Conservation (phyloP, 2,797 vertebrate genomes). For the Rhynchotus rufescens region DNA sequence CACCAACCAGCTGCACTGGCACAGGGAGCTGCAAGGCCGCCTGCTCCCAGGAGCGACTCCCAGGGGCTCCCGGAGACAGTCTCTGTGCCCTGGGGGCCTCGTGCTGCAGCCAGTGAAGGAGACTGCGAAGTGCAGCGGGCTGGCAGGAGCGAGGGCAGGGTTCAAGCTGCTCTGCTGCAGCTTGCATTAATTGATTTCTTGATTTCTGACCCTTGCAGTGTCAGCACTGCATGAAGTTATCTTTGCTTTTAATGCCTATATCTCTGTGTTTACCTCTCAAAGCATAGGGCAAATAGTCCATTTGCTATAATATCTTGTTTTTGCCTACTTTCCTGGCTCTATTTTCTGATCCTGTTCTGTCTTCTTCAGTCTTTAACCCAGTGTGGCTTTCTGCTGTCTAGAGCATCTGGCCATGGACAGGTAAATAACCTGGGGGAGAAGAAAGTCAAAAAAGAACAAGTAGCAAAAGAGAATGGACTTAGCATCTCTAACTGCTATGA, state of each 20-base stretch:
- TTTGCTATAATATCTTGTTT: background rate
- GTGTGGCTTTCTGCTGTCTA: slow-evolving; percentile 61
- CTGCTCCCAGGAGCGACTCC: background rate
- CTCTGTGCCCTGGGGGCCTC: background rate
- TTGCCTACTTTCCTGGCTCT: background rate
- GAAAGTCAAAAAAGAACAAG: background rate
- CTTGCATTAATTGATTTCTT: background rate
- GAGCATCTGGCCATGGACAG: slow-evolving; percentile 56
- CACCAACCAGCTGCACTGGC: background rate
- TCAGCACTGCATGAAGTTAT: background rate
- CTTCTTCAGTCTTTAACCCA: slow-evolving; percentile 50
- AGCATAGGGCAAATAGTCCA: background rate
- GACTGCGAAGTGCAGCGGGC: background rate
- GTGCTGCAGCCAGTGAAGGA: background rate
- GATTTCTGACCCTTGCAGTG: background rate
- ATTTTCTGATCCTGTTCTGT: slow-evolving; percentile 52
- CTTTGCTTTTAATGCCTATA: background rate
- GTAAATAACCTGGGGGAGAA: slow-evolving; percentile 48
- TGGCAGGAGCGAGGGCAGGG: background rate
- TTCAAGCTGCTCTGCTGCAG: background rate
- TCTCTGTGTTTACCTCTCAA: background rate
- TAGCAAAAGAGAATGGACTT: background rate
- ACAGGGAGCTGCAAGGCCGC: background rate
- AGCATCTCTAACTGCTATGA: background rate
- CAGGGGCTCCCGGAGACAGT: too few relatives aligned